Conservation (phyloP, 2,113 vertebrate species). For the Dasypus novemcinctus region DNA sequence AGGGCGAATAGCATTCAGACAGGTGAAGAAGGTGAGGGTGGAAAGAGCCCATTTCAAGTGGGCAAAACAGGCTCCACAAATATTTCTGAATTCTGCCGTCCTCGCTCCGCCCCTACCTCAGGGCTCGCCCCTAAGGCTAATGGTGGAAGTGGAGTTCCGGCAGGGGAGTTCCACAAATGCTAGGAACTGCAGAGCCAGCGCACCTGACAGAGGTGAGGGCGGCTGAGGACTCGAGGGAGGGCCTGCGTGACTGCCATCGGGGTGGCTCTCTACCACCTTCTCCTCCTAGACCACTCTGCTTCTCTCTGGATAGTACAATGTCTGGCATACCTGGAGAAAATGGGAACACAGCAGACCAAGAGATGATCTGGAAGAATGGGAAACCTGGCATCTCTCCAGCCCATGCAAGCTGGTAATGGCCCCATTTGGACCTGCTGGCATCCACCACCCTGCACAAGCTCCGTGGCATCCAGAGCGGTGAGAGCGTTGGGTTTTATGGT, state of each 20-base stretch:
- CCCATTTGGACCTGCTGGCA: not conserved
- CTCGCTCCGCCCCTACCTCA: accelerated
- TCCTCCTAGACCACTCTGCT: accelerated
- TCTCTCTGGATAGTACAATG: not conserved
- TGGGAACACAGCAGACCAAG: not conserved
- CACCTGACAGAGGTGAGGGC: accelerated
- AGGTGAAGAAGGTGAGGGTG: not conserved
- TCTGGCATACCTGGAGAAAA: not conserved
- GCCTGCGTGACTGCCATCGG: not conserved
- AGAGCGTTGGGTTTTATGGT: not conserved
- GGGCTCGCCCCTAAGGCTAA: not conserved
- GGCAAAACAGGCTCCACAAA: not conserved
- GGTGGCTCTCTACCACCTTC: accelerated
- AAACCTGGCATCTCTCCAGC: not conserved
- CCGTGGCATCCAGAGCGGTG: not conserved
- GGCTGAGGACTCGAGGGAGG: no score
- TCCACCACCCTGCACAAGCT: not conserved
- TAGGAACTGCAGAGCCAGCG: not conserved
- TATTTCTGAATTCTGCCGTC: not conserved
- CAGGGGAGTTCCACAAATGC: not conserved
- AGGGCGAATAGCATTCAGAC: not conserved
- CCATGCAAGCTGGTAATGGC: not conserved
- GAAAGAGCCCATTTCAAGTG: not conserved
- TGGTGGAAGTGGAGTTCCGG: not conserved
- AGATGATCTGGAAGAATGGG: not conserved